Evolutionary conservation across 2,797 vertebrate genomes (phyloP), one percentile per base, ranked within the genome.

Genomic region (Protonibea diacanthus): DNA sequence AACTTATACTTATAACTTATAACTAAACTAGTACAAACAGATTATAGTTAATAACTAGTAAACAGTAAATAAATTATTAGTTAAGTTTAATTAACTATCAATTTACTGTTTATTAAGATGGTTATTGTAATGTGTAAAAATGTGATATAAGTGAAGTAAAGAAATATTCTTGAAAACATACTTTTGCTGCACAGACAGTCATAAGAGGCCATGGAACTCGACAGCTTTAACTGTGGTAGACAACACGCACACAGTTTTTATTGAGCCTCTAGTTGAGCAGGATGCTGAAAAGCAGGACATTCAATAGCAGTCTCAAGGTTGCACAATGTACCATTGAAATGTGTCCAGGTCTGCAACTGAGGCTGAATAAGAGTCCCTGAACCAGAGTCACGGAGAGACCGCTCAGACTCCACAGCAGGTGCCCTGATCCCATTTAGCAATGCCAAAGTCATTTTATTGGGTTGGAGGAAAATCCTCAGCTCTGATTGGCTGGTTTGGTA

Each of bases 311-410:
- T 88, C 89, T 88, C 81, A 88, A 88, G 78, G 80, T 80, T 86
- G 75, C 79, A 89, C 87, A 89, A 86, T 81, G 76, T 65, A 48
- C 83, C 58, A 83, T 74, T 92, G 85, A 87, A 90, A 92, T 70
- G 75, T 78, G 81, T 82, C 78, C 81, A 60, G 77, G 69, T 87
- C 84, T 86, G 77, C 78, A 72, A 74, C 74, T 56, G 56, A 78
- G 61, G 80, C 63, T 91, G 85, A 93, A 94, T 89, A 80, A 85
- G 70, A 83, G 85, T 88, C 91, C 88, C 84, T 92, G 90, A 93
- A 86, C 80, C 75, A 53, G 65, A 90, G 87, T 86, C 85, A 87
- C 51, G 49, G 70, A 77, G 69, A 80, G 61, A 84, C 51, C 29
- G 82, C 81, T 86, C 73, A 89, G 84, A 86, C 78, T 83, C 64